Conservation (phyloP, 2,888 invertebrate genomes). For the Ashinkailepas kermadecensis region DNA sequence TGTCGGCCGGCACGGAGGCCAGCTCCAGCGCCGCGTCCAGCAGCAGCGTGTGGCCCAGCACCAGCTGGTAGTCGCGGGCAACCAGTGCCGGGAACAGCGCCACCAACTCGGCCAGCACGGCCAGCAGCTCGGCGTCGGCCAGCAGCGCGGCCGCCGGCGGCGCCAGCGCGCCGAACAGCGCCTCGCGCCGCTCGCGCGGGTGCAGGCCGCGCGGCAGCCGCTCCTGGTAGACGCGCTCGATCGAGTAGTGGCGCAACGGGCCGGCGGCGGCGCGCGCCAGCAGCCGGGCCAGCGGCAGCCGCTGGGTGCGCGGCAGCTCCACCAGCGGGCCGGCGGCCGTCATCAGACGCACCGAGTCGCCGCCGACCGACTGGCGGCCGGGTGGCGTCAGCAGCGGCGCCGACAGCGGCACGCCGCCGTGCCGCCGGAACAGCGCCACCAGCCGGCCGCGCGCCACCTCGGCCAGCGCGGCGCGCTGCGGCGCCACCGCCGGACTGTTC, state of each 20-base stretch:
- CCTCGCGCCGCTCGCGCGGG: slow-evolving; percentile 80
- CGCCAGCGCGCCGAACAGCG: slow-evolving; percentile 86
- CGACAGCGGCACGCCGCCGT: slow-evolving; percentile 69
- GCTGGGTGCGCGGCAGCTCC: slow-evolving; percentile 73
- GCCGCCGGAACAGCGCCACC: slow-evolving; percentile 52
- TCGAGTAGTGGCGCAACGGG: slow-evolving; percentile 70
- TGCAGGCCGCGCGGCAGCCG: slow-evolving; percentile 62
- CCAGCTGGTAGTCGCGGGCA: slow-evolving; percentile 58
- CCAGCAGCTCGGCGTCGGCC: slow-evolving; percentile 77
- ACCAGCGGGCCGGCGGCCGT: slow-evolving; percentile 77
- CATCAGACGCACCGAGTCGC: slow-evolving; percentile 62
- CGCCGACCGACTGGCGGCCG: slow-evolving; percentile 46
- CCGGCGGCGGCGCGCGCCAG: slow-evolving; percentile 70
- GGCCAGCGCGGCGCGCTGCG: slow-evolving; percentile 44
- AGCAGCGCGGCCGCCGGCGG: slow-evolving; percentile 59
- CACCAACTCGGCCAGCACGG: slow-evolving; percentile 65
- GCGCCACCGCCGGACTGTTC: slow-evolving; percentile 40
- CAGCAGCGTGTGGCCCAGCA: slow-evolving; percentile 70
- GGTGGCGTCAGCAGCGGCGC: slow-evolving; percentile 72
- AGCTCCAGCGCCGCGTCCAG: slow-evolving; percentile 66
- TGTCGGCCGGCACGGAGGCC: slow-evolving; percentile 63
- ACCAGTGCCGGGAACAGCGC: slow-evolving; percentile 57
- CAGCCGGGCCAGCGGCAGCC: slow-evolving; percentile 69
- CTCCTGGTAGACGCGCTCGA: slow-evolving; percentile 78
- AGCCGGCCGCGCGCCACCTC: slow-evolving; percentile 38